A percentile compares a stretch with the other conserved stretches of the same genome.
phyloP scores from a whole-genome alignment of 1,140 invertebrate species.

The Pteromalus puparum region DNA sequence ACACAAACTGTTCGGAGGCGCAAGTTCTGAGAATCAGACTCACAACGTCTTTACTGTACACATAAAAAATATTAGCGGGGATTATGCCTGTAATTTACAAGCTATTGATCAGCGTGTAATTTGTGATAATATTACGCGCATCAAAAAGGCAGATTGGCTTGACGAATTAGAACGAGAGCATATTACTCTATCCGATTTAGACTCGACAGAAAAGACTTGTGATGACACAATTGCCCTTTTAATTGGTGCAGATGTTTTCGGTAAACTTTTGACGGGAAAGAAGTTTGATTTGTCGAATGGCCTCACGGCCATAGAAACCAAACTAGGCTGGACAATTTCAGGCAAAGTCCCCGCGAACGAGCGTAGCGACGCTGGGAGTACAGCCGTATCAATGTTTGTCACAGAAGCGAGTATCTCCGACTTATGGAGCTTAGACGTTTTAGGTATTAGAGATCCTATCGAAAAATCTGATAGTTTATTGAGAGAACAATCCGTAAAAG shows the following conservation, averaged over 20 bases:
- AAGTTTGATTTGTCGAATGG: conserved; percentile 57
- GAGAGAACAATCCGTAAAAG: conserved; percentile 52
- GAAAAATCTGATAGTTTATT: conserved; percentile 55
- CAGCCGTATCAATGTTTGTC: conserved; percentile 53
- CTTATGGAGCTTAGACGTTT: conserved; percentile 67
- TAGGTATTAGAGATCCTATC: conserved; percentile 67
- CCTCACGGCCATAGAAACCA: conserved; percentile 65
- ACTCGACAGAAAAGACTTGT: not conserved
- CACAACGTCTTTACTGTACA: conserved; percentile 45
- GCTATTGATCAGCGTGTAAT: conserved; percentile 50
- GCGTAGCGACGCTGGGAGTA: conserved; percentile 35
- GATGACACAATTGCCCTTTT: conserved; percentile 48
- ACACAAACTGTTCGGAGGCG: conserved; percentile 54
- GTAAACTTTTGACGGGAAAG: conserved; percentile 44
- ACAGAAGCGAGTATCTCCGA: conserved; percentile 55
- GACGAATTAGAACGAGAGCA: conserved; percentile 47
- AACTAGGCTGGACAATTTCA: conserved; percentile 63
- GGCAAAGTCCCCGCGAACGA: conserved; percentile 55
- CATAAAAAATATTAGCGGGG: conserved; percentile 41
- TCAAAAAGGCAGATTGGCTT: conserved; percentile 48
- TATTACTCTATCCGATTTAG: conserved; percentile 57
- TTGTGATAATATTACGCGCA: conserved; percentile 48
- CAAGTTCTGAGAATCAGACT: conserved; percentile 16
- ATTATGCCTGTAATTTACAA: conserved; percentile 53
- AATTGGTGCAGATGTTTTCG: conserved; percentile 60